Percentiles rank a stretch among this genome's conserved stretches.
These are phyloP conservation scores for Diorhabda sublineata DNA, from an alignment of 1,140 invertebrate genomes.

Conservation along the genomic window DNA sequence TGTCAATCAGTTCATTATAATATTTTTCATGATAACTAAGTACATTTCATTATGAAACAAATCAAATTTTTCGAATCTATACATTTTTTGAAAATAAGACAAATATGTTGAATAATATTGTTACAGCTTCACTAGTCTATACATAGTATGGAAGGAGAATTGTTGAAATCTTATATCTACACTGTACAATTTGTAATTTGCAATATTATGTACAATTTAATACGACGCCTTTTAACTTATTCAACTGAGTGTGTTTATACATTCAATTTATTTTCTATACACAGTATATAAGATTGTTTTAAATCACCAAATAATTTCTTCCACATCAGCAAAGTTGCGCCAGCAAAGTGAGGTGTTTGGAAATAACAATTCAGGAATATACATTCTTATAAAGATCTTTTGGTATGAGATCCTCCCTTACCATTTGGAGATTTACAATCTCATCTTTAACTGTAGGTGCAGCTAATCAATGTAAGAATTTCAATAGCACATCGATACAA, in stretches of 20 bases:
- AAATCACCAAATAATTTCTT: not conserved
- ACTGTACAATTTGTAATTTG: conserved; percentile 18
- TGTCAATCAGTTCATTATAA: not conserved
- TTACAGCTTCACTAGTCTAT: not conserved
- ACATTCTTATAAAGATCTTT: no score
- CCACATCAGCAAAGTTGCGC: no score
- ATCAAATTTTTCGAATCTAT: not conserved
- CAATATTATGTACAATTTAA: conserved; percentile 22
- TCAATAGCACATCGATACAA: no score
- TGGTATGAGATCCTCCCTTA: no score
- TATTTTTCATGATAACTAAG: not conserved
- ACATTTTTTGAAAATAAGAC: not conserved
- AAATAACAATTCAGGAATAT: no score
- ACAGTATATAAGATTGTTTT: conserved; percentile 33
- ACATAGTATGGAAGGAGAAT: not conserved
- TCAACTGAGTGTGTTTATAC: conserved; percentile 32
- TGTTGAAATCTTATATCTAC: not conserved
- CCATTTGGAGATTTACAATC: no score
- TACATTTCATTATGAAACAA: conserved; percentile 12
- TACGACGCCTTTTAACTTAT: conserved; percentile 28
- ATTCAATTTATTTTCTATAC: conserved; percentile 25
- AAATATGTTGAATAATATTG: not conserved
- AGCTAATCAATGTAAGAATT: no score
- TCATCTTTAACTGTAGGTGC: no score
- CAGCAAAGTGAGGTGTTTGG: no score